Evolutionary conservation across 2,113 vertebrate genomes (phyloP).

Genomic region (Myotis davidii): DNA sequence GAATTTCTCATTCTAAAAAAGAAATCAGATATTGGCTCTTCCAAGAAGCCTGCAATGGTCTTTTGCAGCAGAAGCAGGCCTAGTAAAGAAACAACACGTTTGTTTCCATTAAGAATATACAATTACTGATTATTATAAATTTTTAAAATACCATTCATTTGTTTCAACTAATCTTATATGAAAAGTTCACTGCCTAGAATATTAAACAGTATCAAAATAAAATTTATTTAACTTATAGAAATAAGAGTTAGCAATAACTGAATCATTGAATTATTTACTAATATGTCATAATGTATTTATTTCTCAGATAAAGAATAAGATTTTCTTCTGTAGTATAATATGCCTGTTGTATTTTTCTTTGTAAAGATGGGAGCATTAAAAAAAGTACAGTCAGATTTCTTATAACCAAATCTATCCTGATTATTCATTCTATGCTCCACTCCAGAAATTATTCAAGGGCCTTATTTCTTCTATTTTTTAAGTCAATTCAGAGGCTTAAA

Average conservation of each 20-base stretch:
- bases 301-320: not conserved
- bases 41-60: not conserved
- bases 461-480: not conserved
- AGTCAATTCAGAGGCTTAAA: not conserved
- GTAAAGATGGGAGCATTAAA: not conserved
- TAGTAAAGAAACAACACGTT: not conserved
- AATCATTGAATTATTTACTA: not conserved
- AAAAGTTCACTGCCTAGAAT: constrained; percentile 9
- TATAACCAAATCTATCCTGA: not conserved
- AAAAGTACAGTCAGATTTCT: not conserved
- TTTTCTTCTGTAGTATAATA: not conserved
- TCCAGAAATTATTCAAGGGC: not conserved
- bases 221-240: constrained; percentile 8
- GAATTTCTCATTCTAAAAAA: not conserved
- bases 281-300: not conserved
- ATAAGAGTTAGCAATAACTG: not conserved
- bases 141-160: not conserved
- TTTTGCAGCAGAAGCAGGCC: not conserved
- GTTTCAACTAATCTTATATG: not conserved
- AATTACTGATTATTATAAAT: not conserved
- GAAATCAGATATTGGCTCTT: not conserved
- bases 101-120: not conserved
- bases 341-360: not conserved
- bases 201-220: not conserved
- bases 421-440: not conserved